Evolutionary conservation across 2,113 vertebrate species (phyloP).

Genomic region (Probosciger aterrimus): DNA sequence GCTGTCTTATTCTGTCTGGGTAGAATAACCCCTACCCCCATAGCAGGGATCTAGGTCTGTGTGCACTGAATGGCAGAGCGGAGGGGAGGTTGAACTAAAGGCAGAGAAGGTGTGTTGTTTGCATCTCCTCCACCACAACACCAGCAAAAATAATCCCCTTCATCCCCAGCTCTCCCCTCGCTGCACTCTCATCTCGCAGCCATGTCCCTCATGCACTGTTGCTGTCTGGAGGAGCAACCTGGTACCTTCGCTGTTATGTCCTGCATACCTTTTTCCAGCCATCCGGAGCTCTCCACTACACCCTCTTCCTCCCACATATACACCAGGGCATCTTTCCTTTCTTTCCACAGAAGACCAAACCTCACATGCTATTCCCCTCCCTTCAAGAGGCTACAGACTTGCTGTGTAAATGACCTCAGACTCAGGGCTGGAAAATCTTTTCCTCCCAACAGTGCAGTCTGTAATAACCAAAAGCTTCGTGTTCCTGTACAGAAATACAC

Average conservation of each 20-base stretch:
- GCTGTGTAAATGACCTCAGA: background rate
- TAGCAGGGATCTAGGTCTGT: background rate
- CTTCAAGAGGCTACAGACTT: background rate
- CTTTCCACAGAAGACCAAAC: background rate
- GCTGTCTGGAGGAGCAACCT: background rate
- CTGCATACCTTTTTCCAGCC: background rate
- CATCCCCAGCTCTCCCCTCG: rapidly evolving
- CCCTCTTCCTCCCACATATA: background rate
- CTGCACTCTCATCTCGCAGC: background rate
- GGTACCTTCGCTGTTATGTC: background rate
- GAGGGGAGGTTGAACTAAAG: background rate
- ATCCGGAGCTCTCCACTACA: background rate
- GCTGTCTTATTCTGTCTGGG: background rate
- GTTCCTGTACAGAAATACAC: background rate
- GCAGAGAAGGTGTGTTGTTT: background rate
- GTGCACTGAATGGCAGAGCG: background rate
- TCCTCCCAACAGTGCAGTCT: background rate
- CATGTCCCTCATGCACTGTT: background rate
- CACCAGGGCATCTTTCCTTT: background rate
- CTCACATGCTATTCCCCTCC: rapidly evolving
- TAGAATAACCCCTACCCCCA: background rate
- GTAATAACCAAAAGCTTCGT: background rate
- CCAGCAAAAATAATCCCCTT: background rate
- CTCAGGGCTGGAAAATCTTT: background rate
- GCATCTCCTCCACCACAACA: background rate